Evolutionary conservation across 2,888 invertebrate genomes (phyloP).

Genomic region (Phaonia tiefii): DNA sequence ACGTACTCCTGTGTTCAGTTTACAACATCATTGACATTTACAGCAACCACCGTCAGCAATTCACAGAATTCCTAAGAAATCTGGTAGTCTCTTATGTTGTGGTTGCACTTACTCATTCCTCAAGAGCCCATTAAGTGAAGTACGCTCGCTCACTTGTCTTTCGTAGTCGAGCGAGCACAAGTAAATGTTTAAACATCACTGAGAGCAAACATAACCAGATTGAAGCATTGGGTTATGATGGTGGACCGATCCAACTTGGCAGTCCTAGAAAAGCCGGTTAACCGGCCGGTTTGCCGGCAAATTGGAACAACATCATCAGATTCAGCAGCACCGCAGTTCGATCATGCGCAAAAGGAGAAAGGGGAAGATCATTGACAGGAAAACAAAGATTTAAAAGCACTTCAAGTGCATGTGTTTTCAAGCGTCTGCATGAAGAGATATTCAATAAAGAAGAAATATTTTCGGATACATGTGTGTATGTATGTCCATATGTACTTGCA

Average conservation of each 20-base stretch:
- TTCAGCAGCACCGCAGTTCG: neutral
- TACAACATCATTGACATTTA: constrained; percentile 11
- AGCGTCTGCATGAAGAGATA: neutral
- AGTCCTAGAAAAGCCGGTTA: constrained; percentile 62
- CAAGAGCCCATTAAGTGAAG: constrained; percentile 56
- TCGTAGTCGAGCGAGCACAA: neutral
- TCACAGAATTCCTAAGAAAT: constrained; percentile 41
- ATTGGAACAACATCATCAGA: neutral
- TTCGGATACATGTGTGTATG: too few species aligned
- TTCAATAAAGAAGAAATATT: neutral
- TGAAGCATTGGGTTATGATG: neutral
- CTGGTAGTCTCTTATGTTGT: constrained; percentile 39
- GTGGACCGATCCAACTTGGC: constrained; percentile 10
- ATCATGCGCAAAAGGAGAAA: neutral
- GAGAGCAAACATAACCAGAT: constrained; percentile 2
- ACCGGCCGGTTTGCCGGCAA: constrained; percentile 60
- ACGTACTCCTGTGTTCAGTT: neutral
- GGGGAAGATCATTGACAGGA: neutral
- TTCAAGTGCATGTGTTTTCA: constrained; percentile 1
- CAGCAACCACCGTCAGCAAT: neutral
- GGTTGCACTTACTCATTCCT: constrained; percentile 42
- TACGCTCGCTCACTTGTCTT: constrained; percentile 27
- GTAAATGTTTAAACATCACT: constrained; percentile 3
- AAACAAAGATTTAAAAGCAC: neutral
- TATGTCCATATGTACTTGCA: too few species aligned